These are phyloP conservation scores for Anthrax anthrax DNA, from an alignment of 2,888 invertebrate genomes.

Conservation along the genomic window DNA sequence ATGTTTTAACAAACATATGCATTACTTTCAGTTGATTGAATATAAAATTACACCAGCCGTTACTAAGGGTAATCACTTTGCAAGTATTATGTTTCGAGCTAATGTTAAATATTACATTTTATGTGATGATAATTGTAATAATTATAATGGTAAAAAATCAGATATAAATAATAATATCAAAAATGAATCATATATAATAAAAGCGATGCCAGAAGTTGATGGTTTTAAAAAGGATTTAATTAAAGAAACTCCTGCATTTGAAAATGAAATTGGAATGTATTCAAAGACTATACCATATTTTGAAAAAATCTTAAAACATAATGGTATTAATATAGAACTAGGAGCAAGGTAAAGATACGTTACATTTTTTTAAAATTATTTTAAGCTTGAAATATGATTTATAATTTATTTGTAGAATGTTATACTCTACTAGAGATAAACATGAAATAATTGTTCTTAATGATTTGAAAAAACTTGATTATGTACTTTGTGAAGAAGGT, in stretches of 20 bases:
- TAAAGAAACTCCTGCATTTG: slow-evolving; percentile 15
- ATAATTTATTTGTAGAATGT: slow-evolving; percentile 15
- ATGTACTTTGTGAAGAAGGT: neutral
- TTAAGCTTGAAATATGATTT: too few relatives aligned
- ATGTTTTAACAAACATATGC: too few relatives aligned
- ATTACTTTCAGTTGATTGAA: slow-evolving; percentile 4
- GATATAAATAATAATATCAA: neutral
- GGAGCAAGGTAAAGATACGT: slow-evolving; percentile 15
- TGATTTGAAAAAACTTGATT: slow-evolving; percentile 35
- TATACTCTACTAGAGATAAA: slow-evolving; percentile 9
- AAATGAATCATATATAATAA: slow-evolving; percentile 18
- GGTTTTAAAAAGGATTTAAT: slow-evolving; percentile 18
- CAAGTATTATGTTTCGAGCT: slow-evolving; percentile 17
- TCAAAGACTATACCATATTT: slow-evolving; percentile 20
- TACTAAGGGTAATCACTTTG: slow-evolving; percentile 17
- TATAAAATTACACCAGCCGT: slow-evolving; percentile 13
- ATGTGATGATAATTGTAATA: too few relatives aligned
- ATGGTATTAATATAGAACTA: slow-evolving; percentile 16
- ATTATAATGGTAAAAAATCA: too few relatives aligned
- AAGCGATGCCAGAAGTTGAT: slow-evolving; percentile 21
- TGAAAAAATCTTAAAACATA: slow-evolving; percentile 16
- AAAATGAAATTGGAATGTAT: slow-evolving; percentile 23
- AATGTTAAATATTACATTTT: slow-evolving; percentile 8
- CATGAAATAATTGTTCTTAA: slow-evolving; percentile 27
- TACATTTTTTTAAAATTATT: too few relatives aligned